Percentiles rank a stretch among this genome's conserved stretches.
Conservation (phyloP, 2,888 invertebrate genomes). For the Drosophila ustulata region DNA sequence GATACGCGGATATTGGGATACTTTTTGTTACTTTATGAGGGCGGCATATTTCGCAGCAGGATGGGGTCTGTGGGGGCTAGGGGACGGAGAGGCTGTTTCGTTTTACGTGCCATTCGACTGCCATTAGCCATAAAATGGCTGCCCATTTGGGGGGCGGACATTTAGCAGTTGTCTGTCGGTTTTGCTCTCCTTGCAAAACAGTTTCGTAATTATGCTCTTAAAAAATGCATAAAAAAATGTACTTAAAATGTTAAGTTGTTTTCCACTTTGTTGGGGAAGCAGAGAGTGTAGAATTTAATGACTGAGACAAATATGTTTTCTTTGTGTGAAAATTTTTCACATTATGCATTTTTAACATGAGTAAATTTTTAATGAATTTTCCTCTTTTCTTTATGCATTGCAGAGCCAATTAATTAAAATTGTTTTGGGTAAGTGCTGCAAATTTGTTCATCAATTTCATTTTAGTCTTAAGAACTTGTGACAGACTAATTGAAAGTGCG, state of each 20-base stretch:
- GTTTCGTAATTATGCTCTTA: slow-evolving; percentile 63
- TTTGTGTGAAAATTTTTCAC: slow-evolving; percentile 17
- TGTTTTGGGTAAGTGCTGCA: slow-evolving; percentile 51
- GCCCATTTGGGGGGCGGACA: slow-evolving; percentile 34
- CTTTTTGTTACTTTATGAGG: slow-evolving; percentile 55
- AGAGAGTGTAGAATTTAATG: slow-evolving; percentile 15
- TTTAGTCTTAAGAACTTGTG: slow-evolving; percentile 2
- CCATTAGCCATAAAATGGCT: slow-evolving; percentile 67
- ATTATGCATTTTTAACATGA: slow-evolving; percentile 34
- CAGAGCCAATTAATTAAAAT: slow-evolving; percentile 49
- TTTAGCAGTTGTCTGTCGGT: slow-evolving; percentile 24
- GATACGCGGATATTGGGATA: slow-evolving; percentile 49
- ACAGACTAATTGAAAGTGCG: neutral
- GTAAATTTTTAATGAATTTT: slow-evolving; percentile 38
- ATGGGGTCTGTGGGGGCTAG: neutral
- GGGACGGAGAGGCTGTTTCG: neutral
- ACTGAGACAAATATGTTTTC: slow-evolving; percentile 23
- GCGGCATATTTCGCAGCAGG: slow-evolving; percentile 39
- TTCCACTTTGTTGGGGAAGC: slow-evolving; percentile 3
- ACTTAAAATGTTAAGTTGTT: slow-evolving; percentile 41
- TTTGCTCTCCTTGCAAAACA: slow-evolving; percentile 22
- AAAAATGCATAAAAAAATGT: slow-evolving; percentile 59
- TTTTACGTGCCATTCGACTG: slow-evolving; percentile 46
- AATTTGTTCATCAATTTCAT: slow-evolving; percentile 12
- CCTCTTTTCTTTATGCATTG: slow-evolving; percentile 27